Evolutionary conservation across 2,888 invertebrate genomes (phyloP).

Genomic region (Ecdyonurus torrentis): DNA sequence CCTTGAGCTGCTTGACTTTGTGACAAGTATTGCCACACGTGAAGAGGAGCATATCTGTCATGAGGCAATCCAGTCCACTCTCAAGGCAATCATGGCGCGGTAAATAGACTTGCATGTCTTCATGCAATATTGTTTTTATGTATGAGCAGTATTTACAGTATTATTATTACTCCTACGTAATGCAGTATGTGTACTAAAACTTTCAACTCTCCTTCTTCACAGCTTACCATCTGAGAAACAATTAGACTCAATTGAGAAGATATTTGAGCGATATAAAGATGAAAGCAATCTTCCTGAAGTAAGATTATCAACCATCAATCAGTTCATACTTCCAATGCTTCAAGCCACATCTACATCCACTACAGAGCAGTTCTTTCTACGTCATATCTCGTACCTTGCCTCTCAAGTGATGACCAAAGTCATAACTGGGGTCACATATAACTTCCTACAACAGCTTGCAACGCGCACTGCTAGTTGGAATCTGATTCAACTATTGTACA

Average conservation of each 20-base stretch:
- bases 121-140: too few relatives aligned
- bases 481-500: background rate
- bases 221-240: background rate
- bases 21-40: constrained; percentile 8
- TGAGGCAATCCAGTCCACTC: constrained; percentile 8
- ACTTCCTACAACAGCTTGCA: background rate
- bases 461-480: background rate
- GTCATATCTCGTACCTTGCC: background rate
- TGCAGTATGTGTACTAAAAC: background rate
- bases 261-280: background rate
- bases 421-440: background rate
- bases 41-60: constrained; percentile 10
- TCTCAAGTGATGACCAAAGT: background rate
- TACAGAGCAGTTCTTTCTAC: background rate
- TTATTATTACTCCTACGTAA: background rate
- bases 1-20: constrained; percentile 9
- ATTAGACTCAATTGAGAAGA: background rate
- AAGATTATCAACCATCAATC: background rate
- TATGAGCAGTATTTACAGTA: too few relatives aligned
- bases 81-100: constrained; percentile 11
- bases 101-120: too few relatives aligned
- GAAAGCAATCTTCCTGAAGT: background rate
- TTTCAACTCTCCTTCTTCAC: background rate
- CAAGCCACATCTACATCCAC: background rate
- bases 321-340: background rate